Conservation (phyloP, 2,113 vertebrate genomes). For the Phodopus roborovskii region DNA sequence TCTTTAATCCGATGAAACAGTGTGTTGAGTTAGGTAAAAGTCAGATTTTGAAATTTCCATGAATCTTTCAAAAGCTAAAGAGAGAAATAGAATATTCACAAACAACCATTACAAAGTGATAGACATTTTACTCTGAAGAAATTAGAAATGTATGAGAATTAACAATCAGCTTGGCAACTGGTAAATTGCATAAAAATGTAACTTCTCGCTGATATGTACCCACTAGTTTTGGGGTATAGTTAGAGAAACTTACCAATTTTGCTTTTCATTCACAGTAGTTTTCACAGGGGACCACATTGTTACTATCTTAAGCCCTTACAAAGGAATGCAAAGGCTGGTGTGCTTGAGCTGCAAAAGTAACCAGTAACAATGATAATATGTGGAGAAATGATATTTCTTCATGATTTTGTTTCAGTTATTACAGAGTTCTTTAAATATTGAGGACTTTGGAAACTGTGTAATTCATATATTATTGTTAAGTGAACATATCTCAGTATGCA, state of each 20-base stretch:
- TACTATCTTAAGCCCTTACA: neutral
- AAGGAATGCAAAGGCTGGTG: neutral
- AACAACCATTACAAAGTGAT: neutral
- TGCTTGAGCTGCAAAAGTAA: conserved; percentile 3
- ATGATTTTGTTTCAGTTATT: neutral
- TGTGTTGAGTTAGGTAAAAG: neutral
- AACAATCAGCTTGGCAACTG: neutral
- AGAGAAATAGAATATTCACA: conserved; percentile 19
- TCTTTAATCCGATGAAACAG: conserved; percentile 12
- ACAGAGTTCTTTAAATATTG: conserved; percentile 15
- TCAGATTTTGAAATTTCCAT: neutral
- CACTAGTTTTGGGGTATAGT: neutral
- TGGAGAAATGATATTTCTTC: conserved; percentile 25
- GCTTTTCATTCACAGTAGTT: neutral
- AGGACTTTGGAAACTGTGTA: neutral
- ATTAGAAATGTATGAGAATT: neutral
- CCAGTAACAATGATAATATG: neutral
- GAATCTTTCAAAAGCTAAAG: neutral
- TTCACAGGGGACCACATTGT: neutral
- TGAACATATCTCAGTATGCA: neutral
- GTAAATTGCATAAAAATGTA: neutral
- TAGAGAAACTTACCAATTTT: neutral
- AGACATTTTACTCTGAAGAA: conserved; percentile 13
- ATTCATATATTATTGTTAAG: conserved; percentile 14
- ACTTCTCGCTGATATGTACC: neutral